Evolutionary conservation across 2,888 invertebrate genomes (phyloP), one percentile per base, ranked within the genome.

Genomic region (Noctua fimbriata): DNA sequence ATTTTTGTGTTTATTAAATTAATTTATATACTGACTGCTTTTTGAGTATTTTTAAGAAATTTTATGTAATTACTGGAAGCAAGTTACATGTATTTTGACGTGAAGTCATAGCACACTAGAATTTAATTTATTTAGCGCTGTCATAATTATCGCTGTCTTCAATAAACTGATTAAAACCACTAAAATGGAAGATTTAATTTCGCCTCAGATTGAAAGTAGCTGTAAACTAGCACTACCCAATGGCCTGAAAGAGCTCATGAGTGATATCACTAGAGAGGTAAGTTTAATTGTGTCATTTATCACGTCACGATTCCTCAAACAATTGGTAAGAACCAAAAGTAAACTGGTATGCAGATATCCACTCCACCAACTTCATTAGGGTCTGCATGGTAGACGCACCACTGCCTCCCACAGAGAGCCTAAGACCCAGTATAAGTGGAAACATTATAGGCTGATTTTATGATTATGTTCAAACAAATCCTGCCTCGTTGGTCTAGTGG

Each of bases 221-320:
- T 94, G 94, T 67, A 92, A 86, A 16, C 79, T 96, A 14, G 93
- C 93, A 12, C 92, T 98, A 44, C 98, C 98, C 0, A 97, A 98
- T 76, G 98, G 98, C 0, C 93, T 98, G 7, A 95, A 97, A 12
- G 98, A 98, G 90, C 93, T 98, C 69, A 97, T 98, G 95, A 96
- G 97, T 69, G 98, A 98, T 92, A 98, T 98, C 84, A 97, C 98
- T 0, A 97, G 98, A 83, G 98, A 98, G 95, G 98, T 98, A 93
- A 88, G 90, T 89, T 58, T 1, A 36, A 36, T 14, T 32, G 1
- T n/a, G 16, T 18, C 6, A 55, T 36, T 76, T 32, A 12, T 32
- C 12, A 49, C 18, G 49, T 28, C 1, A n/a, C 21, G 18, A n/a
- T 18, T n/a, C 12, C 4, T 41, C 2, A 63, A 63, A 60, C 7